Conservation (phyloP, 1,140 invertebrate genomes). For the Carposina sasakii region DNA sequence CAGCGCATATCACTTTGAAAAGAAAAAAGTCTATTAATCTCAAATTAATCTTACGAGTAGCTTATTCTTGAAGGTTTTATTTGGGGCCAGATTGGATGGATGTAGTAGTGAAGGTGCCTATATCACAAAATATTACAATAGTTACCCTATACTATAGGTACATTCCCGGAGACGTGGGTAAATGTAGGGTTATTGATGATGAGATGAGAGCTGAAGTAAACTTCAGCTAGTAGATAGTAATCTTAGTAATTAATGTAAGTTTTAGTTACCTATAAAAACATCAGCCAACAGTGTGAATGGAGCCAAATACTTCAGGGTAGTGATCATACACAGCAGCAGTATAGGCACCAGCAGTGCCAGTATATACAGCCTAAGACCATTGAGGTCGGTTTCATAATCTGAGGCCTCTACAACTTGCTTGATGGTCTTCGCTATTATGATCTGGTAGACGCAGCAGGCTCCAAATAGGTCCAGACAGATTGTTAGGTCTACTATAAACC, state of each 20-base stretch:
- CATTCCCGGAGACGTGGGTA: no score
- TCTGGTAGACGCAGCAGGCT: constrained; percentile 51
- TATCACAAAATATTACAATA: no score
- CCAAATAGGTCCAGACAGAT: constrained; percentile 53
- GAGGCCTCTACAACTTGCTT: constrained; percentile 39
- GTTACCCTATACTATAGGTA: no score
- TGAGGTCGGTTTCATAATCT: constrained; percentile 20
- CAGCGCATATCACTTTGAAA: constrained; percentile 54
- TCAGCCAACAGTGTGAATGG: constrained; percentile 49
- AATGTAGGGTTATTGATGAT: no score
- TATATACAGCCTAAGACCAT: constrained; percentile 39
- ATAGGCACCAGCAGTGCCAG: constrained; percentile 40
- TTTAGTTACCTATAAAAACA: constrained; percentile 45
- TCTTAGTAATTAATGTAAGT: no score
- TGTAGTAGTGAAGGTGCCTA: no score
- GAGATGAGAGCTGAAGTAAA: no score
- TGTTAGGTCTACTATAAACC: constrained; percentile 40
- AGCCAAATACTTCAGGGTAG: constrained; percentile 48
- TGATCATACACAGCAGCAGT: constrained; percentile 51
- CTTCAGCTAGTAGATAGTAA: no score
- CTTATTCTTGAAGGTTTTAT: no score
- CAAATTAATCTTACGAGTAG: no score
- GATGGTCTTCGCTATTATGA: constrained; percentile 49
- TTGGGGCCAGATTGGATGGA: no score
- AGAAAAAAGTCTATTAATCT: no score